phyloP scores from a whole-genome alignment of 1,140 invertebrate genomes.

The Formica selysi region DNA sequence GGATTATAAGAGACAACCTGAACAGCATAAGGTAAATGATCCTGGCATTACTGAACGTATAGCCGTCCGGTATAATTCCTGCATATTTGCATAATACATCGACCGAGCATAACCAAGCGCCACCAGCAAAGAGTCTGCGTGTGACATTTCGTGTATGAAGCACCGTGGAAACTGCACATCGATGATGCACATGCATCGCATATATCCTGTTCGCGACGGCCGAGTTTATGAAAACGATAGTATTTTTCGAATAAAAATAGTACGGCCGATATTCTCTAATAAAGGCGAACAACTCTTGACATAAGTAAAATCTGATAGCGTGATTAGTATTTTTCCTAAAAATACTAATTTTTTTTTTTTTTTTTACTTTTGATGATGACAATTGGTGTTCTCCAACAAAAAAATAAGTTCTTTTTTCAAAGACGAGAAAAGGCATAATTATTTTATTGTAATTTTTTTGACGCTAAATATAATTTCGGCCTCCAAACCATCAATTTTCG shows the following conservation, averaged over 20 bases:
- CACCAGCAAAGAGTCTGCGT: slow-evolving; percentile 4
- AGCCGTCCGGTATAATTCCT: not conserved
- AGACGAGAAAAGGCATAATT: too few species aligned
- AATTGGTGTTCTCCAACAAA: not conserved
- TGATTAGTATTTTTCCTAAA: not conserved
- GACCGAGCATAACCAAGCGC: not conserved
- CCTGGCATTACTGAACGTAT: not conserved
- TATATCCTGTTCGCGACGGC: not conserved
- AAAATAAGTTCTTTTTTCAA: too few species aligned
- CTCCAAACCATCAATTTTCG: too few species aligned
- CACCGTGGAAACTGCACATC: not conserved
- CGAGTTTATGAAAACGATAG: not conserved
- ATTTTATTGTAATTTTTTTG: too few species aligned
- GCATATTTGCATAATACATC: slow-evolving; percentile 44
- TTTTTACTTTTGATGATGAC: not conserved
- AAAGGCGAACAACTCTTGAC: not conserved
- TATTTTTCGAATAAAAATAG: not conserved
- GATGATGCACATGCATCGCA: not conserved
- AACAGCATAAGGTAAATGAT: slow-evolving; percentile 40
- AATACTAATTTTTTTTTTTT: not conserved
- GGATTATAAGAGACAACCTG: not conserved
- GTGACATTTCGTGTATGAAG: slow-evolving; percentile 38
- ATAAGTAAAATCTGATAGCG: not conserved
- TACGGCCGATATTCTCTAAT: not conserved
- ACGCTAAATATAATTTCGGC: too few species aligned